Evolutionary conservation across 2,113 vertebrate species (phyloP).

Genomic region (Podarcis cretensis): DNA sequence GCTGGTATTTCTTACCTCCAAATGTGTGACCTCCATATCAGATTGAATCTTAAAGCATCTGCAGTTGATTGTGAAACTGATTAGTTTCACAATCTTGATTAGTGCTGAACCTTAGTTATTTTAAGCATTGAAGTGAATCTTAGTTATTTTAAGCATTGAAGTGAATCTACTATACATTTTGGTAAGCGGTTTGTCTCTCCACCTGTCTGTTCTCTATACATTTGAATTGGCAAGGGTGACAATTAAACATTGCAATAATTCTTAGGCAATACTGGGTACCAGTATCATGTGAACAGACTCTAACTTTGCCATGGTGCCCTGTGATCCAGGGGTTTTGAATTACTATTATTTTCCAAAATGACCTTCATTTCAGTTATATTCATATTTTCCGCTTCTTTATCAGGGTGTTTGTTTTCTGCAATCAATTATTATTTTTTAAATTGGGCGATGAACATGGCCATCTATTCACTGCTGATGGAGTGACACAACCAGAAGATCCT

Average conservation of each 20-base stretch:
- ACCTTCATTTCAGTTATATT: not conserved
- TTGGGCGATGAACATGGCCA: not conserved
- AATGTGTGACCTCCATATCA: not conserved
- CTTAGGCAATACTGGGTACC: too few species aligned
- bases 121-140: not conserved
- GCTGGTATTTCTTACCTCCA: too few species aligned
- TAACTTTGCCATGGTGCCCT: not conserved
- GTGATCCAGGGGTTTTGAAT: not conserved
- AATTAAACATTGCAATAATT: too few species aligned
- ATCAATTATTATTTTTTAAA: not conserved
- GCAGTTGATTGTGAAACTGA: not conserved
- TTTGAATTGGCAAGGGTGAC: too few species aligned
- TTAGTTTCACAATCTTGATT: not conserved
- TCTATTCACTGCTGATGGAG: not conserved
- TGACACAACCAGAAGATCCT: too few species aligned
- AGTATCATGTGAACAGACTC: not conserved
- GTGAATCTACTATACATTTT: not conserved
- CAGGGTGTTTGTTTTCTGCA: not conserved
- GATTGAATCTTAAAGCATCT: not conserved
- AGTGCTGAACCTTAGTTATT: not conserved
- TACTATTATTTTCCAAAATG: not conserved
- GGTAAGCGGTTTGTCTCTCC: too few species aligned
- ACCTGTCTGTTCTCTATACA: too few species aligned
- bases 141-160: not conserved
- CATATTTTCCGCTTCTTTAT: not conserved